These are phyloP conservation scores for Phengaris alcon DNA, from an alignment of 2,888 invertebrate genomes.

Conservation along the genomic window DNA sequence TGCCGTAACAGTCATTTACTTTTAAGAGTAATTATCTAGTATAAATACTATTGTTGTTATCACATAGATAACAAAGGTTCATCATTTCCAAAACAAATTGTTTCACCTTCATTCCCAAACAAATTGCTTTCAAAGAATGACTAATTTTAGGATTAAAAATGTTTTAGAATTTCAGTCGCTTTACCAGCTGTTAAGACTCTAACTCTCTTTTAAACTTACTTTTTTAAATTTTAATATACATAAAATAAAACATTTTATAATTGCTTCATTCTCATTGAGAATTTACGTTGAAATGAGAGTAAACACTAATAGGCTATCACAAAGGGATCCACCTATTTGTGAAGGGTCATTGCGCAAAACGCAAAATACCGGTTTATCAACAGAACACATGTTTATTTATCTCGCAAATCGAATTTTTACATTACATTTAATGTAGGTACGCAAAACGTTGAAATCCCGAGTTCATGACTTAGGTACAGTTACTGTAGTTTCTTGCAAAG, in stretches of 20 bases:
- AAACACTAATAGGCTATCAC: conserved; percentile 15
- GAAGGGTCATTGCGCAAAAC: conserved; percentile 21
- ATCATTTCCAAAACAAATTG: background rate
- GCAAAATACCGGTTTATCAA: conserved; percentile 20
- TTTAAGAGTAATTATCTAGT: background rate
- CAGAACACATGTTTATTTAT: conserved; percentile 15
- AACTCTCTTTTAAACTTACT: background rate
- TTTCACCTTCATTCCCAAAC: background rate
- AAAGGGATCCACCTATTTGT: conserved; percentile 23
- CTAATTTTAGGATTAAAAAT: background rate
- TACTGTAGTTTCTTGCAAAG: background rate
- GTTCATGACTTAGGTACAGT: background rate
- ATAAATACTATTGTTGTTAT: background rate
- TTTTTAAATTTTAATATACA: background rate
- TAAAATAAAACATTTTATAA: background rate
- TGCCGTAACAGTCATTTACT: background rate
- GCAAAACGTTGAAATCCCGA: background rate
- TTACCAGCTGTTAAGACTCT: background rate
- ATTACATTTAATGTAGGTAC: background rate
- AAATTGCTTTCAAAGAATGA: background rate
- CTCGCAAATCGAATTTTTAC: conserved; percentile 1
- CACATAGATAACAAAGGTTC: background rate
- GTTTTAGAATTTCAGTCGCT: background rate
- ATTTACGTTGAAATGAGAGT: conserved; percentile 20
- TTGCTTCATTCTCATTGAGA: background rate